A percentile compares a stretch with the other conserved stretches of the same genome.
phyloP scores from a whole-genome alignment of 2,888 invertebrate genomes.

The Pedicia rivosa region DNA sequence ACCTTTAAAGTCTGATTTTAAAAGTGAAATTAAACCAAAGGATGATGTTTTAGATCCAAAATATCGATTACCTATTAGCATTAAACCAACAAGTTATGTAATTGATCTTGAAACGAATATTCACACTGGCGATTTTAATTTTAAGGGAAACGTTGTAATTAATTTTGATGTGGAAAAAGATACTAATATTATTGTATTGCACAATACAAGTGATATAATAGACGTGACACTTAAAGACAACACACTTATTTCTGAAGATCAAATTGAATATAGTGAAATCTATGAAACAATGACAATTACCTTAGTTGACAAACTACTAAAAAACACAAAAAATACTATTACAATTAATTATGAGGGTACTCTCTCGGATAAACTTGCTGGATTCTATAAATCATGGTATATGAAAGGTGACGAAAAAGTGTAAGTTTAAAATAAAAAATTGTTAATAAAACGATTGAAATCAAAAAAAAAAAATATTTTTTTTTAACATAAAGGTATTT shows the following conservation, averaged over 20 bases:
- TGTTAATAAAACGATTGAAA: neutral
- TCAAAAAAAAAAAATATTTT: neutral
- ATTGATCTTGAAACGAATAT: conserved; percentile 20
- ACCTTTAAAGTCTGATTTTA: too few species aligned
- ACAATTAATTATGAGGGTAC: conserved; percentile 38
- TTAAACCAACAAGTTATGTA: conserved; percentile 38
- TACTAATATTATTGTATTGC: conserved; percentile 18
- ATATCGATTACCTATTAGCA: too few species aligned
- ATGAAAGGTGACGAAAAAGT: conserved; percentile 12
- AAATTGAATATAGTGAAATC: too few species aligned
- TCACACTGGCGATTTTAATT: conserved; percentile 16
- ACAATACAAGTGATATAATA: too few species aligned
- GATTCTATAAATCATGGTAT: conserved; percentile 45
- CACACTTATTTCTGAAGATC: conserved; percentile 13
- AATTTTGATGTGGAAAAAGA: conserved; percentile 14
- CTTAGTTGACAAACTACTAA: conserved; percentile 8
- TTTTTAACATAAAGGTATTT: conserved; percentile 22
- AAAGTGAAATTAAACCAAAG: too few species aligned
- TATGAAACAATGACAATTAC: conserved; percentile 19
- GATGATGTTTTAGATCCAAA: too few species aligned
- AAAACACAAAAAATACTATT: conserved; percentile 30
- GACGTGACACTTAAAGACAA: conserved; percentile 16
- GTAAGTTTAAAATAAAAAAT: conserved; percentile 1
- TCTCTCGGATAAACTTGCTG: conserved; percentile 21
- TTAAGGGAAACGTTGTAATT: conserved; percentile 19